Conservation (phyloP, 2,113 vertebrate genomes). For the Oostethus manadensis region DNA sequence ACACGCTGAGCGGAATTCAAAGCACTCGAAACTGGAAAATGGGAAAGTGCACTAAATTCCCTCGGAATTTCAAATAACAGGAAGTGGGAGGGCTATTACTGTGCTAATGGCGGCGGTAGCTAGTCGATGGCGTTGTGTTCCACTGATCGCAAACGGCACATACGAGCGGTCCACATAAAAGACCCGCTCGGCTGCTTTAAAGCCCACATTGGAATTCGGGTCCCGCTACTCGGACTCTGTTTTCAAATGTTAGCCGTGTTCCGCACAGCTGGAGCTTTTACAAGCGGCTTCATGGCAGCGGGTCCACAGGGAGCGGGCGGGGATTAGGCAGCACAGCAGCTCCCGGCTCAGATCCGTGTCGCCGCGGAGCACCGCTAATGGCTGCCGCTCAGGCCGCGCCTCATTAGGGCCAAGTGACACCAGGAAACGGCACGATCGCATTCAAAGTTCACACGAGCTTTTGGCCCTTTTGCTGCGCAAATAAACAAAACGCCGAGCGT, state of each 20-base stretch:
- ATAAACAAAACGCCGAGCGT: constrained; percentile 60
- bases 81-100: constrained; percentile 13
- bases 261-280: constrained; percentile 47
- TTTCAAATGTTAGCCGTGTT: constrained; percentile 59
- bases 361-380: constrained; percentile 62
- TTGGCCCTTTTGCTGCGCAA: constrained; percentile 67
- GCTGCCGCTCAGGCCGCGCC: constrained; percentile 53
- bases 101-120: constrained; percentile 35
- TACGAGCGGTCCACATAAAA: too few relatives aligned
- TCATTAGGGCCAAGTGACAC: constrained; percentile 68
- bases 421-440: constrained; percentile 62
- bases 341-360: constrained; percentile 41
- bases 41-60: constrained; percentile 58
- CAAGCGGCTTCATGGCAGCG: constrained; percentile 41
- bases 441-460: constrained; percentile 69
- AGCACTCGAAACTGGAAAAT: constrained; percentile 60
- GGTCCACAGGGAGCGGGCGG: constrained; percentile 46
- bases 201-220: background rate
- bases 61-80: constrained; percentile 52
- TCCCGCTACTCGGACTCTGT: constrained; percentile 25
- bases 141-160: too few relatives aligned
- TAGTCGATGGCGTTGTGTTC: constrained; percentile 6
- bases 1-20: constrained; percentile 65
- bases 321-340: constrained; percentile 56
- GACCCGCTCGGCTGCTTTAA: background rate